phyloP scores from a whole-genome alignment of 2,797 vertebrate species.

The Coracias cyanogaster region DNA sequence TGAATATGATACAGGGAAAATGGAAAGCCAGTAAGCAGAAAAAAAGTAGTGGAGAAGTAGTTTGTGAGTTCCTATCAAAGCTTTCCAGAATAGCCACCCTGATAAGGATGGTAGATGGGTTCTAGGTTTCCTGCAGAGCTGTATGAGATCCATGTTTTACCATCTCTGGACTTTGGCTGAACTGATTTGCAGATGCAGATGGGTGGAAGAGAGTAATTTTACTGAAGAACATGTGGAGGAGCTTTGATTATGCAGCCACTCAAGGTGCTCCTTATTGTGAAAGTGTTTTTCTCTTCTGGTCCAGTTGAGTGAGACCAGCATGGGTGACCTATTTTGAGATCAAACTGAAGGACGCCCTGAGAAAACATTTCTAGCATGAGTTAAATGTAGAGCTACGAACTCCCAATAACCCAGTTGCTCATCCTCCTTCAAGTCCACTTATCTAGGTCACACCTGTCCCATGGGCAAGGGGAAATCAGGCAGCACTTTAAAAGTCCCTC shows the following conservation, averaged over 20 bases:
- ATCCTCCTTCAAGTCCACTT: conserved; percentile 24
- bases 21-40: background rate
- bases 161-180: background rate
- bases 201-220: background rate
- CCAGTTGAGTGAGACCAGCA: background rate
- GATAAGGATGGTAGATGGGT: background rate
- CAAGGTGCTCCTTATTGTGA: background rate
- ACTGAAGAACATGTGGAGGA: background rate
- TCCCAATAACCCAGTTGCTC: background rate
- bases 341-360: background rate
- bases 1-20: background rate
- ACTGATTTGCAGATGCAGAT: background rate
- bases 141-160: background rate
- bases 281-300: background rate
- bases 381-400: background rate
- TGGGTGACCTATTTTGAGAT: conserved; percentile 30
- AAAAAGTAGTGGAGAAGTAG: background rate
- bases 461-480: background rate
- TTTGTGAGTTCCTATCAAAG: background rate
- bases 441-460: conserved; percentile 56
- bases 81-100: background rate
- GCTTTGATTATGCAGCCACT: background rate
- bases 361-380: background rate
- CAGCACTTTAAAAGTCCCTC: background rate
- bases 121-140: background rate